Percentiles rank a stretch among this genome's conserved stretches.
Evolutionary conservation across 2,113 vertebrate species (phyloP).

Genomic region (Alaudala cheleensis): DNA sequence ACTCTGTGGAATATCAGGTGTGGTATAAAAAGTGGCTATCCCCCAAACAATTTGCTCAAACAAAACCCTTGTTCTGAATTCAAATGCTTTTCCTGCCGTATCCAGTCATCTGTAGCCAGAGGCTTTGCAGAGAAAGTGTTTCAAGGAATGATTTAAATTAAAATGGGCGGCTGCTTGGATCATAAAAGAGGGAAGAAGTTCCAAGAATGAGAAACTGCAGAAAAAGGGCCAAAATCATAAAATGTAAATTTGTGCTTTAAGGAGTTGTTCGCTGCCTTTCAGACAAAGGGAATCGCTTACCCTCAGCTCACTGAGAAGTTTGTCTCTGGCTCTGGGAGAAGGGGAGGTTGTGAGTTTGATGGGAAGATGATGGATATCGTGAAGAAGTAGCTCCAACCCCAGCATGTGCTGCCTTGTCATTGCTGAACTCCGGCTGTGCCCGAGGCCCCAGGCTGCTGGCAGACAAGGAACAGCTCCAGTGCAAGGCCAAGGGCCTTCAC

Average conservation of each 20-base stretch:
- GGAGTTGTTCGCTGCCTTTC: background rate
- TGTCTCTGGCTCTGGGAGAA: background rate
- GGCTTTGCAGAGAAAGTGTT: slow-evolving; percentile 51
- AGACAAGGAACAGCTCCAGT: background rate
- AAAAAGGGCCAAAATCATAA: slow-evolving; percentile 53
- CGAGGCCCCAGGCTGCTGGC: too few relatives aligned
- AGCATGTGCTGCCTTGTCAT: background rate
- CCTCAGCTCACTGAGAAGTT: accelerated
- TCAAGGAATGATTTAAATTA: slow-evolving; percentile 53
- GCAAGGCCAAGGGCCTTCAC: background rate
- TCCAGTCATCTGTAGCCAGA: slow-evolving; percentile 54
- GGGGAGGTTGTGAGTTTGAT: background rate
- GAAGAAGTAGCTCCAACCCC: background rate
- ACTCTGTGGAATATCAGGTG: slow-evolving; percentile 36
- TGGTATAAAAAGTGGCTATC: slow-evolving; percentile 35
- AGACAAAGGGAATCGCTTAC: background rate
- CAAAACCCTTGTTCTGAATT: slow-evolving; percentile 57
- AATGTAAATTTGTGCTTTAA: slow-evolving; percentile 18
- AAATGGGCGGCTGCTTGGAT: slow-evolving; percentile 49
- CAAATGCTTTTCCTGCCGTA: slow-evolving; percentile 23
- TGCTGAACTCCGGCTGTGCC: background rate
- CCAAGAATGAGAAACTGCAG: slow-evolving; percentile 33
- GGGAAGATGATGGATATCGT: accelerated
- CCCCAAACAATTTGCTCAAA: slow-evolving; percentile 58
- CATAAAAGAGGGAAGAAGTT: slow-evolving; percentile 34